phyloP scores from a whole-genome alignment of 2,113 vertebrate species.

The Zootoca vivipara region DNA sequence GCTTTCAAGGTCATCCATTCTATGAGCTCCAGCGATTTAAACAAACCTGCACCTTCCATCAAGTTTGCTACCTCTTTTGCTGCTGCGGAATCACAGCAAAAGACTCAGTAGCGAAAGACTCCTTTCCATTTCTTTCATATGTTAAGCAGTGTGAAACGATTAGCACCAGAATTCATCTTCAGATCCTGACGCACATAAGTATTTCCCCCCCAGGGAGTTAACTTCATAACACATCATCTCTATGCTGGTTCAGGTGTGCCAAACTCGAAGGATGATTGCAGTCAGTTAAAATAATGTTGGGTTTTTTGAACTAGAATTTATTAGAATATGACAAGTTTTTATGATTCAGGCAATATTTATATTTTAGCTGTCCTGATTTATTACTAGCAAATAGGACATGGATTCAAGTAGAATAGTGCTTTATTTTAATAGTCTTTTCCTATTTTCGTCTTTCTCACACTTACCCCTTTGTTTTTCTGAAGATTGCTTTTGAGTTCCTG shows the following conservation, averaged over 20 bases:
- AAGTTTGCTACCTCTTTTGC: constrained; percentile 52
- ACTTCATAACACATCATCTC: constrained; percentile 54
- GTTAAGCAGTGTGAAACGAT: constrained; percentile 56
- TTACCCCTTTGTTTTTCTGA: constrained; percentile 26
- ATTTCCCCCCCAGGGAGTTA: constrained; percentile 42
- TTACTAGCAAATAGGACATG: constrained; percentile 66
- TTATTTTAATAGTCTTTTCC: constrained; percentile 53
- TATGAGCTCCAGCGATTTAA: constrained; percentile 58
- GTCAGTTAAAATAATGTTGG: constrained; percentile 49
- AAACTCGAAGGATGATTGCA: constrained; percentile 54
- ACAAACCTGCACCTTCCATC: constrained; percentile 47
- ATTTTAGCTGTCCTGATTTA: constrained; percentile 66
- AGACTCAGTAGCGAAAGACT: constrained; percentile 56
- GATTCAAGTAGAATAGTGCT: constrained; percentile 61
- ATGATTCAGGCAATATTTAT: constrained; percentile 72
- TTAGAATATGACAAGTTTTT: constrained; percentile 69
- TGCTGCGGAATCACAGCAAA: constrained; percentile 61
- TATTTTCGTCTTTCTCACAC: constrained; percentile 34
- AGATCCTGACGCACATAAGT: constrained; percentile 46
- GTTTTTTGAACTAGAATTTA: constrained; percentile 69
- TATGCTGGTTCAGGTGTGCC: constrained; percentile 61
- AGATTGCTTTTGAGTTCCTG: constrained; percentile 45
- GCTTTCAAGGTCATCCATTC: constrained; percentile 65
- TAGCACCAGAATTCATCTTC: constrained; percentile 60
- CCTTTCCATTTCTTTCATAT: constrained; percentile 54